A percentile compares a stretch with the other conserved stretches of the same genome.
These are phyloP conservation scores for Hyposoter didymator DNA, from an alignment of 2,888 invertebrate species.

Conservation along the genomic window DNA sequence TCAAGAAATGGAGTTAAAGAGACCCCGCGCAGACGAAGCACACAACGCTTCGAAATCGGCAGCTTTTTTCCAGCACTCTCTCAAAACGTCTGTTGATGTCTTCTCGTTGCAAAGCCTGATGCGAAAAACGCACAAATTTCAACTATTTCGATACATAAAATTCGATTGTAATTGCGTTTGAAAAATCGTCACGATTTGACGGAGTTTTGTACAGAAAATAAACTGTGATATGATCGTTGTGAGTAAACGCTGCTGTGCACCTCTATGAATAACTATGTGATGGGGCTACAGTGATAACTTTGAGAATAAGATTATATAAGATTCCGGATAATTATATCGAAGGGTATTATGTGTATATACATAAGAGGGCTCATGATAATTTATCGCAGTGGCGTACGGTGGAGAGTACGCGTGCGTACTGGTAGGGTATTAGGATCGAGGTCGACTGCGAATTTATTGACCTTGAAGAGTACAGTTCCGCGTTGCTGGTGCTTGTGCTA, in stretches of 20 bases:
- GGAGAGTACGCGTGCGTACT: slow-evolving; percentile 38
- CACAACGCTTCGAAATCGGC: slow-evolving; percentile 62
- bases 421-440: slow-evolving; percentile 60
- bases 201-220: neutral
- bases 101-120: neutral
- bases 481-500: slow-evolving; percentile 36
- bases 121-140: too few species aligned
- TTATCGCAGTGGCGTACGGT: slow-evolving; percentile 40
- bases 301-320: slow-evolving; percentile 24
- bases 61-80: slow-evolving; percentile 57
- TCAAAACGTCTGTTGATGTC: slow-evolving; percentile 4
- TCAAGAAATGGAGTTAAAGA: slow-evolving; percentile 24
- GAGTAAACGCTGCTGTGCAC: neutral
- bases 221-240: neutral
- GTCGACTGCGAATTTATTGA: slow-evolving; percentile 64
- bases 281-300: slow-evolving; percentile 15
- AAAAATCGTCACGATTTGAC: neutral
- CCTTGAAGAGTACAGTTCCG: slow-evolving; percentile 63
- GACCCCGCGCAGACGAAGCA: slow-evolving; percentile 34
- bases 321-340: slow-evolving; percentile 45
- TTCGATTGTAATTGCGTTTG: neutral
- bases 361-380: slow-evolving; percentile 48
- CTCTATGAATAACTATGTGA: slow-evolving; percentile 11
- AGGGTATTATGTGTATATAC: slow-evolving; percentile 7
- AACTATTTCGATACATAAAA: neutral